Conservation (phyloP, 2,888 invertebrate species). For the Scaptomyza flava region DNA sequence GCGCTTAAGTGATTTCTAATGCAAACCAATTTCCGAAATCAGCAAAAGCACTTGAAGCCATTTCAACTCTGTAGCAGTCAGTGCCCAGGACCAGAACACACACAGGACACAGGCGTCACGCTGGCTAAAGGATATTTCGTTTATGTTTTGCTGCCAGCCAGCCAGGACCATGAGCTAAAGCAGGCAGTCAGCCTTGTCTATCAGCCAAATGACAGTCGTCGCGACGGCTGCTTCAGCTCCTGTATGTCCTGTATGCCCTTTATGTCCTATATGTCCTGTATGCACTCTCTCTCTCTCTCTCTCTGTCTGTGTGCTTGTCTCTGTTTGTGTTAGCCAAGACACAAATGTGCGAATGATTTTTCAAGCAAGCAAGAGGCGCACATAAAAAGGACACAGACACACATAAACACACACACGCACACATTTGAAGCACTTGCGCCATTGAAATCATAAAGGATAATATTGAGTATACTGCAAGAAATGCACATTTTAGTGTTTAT, state of each 20-base stretch:
- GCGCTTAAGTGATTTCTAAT: slow-evolving; percentile 80
- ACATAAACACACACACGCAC: slow-evolving; percentile 4
- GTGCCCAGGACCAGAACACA: neutral
- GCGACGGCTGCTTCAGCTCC: slow-evolving; percentile 44
- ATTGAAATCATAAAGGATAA: slow-evolving; percentile 71
- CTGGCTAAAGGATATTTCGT: slow-evolving; percentile 67
- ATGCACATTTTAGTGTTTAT: slow-evolving; percentile 68
- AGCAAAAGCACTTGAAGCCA: slow-evolving; percentile 79
- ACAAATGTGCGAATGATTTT: slow-evolving; percentile 67
- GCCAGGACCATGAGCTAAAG: slow-evolving; percentile 12
- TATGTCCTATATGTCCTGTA: slow-evolving; percentile 4
- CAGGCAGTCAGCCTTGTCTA: slow-evolving; percentile 60
- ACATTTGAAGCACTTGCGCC: slow-evolving; percentile 20
- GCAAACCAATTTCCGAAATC: slow-evolving; percentile 81
- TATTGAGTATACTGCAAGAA: slow-evolving; percentile 77
- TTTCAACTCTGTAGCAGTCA: slow-evolving; percentile 39
- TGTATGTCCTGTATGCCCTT: slow-evolving; percentile 1
- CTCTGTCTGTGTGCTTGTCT: neutral
- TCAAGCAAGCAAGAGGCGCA: slow-evolving; percentile 37
- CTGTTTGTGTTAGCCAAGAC: slow-evolving; percentile 57
- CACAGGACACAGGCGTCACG: slow-evolving; percentile 21
- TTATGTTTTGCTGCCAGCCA: slow-evolving; percentile 43
- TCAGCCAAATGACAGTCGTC: slow-evolving; percentile 75
- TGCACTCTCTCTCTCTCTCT: neutral
- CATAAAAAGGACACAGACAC: slow-evolving; percentile 35